Evolutionary conservation across 2,888 invertebrate genomes (phyloP), one percentile per base, ranked within the genome.

Genomic region (Pyrocoelia pectoralis): DNA sequence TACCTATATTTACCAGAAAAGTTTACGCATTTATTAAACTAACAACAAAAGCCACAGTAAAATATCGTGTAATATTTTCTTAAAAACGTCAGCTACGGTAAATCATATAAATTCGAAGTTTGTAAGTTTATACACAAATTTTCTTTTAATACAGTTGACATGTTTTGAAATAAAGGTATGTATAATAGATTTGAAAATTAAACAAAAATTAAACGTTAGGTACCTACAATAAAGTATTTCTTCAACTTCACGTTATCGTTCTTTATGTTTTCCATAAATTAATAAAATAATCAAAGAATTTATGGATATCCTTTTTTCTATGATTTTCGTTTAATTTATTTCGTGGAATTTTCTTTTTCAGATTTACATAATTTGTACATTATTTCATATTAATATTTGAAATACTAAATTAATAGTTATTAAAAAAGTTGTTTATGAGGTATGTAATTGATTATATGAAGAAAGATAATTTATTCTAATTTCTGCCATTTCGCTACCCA

Each of bases 221-320:
- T n/a, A n/a, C n/a, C n/a, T 38, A 38, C 12, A 5, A n/a, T 12
- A 38, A 9, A 38, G 38, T 38, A 12, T 38, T 24, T 24, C 24
- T 24, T 24, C 8, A 10, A 13, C 2, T 41, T 13, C 13, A 14
- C 41, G 41, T 41, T 24, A 13, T 41, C 14, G 2, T 41, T 13
- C 41, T 41, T 41, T 41, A 41, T 41, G 41, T 8, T 6, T 13
- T 41, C 6, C 41, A 41, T 41, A 41, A 41, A 41, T 41, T 41
- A 41, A 41, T 41, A 13, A 13, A 41, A 41, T 14, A 41, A 41
- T 41, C 41, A 41, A 14, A 41, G 8, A 24, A 13, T 41, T 8
- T 41, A 41, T 13, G 3, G 3, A 41, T 41, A 41, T n/a, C n/a
- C n/a, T n/a, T 3, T 41, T 41, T 41, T 6, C 6, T 41, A 6